Conservation (phyloP, 2,797 vertebrate species). For the Rhinogobio ventralis region DNA sequence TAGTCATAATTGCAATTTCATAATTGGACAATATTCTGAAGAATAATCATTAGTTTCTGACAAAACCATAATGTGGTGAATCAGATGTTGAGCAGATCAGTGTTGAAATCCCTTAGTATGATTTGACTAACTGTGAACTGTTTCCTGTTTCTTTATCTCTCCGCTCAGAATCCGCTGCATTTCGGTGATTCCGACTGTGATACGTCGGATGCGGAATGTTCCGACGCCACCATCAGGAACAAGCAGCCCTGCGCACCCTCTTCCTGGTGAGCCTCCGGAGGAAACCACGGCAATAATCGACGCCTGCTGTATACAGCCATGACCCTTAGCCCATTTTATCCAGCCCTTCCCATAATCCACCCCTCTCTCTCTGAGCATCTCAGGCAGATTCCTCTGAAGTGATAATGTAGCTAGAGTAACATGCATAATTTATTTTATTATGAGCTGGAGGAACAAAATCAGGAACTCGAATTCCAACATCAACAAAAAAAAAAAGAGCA, state of each 20-base stretch:
- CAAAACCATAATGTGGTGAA: background rate
- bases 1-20: background rate
- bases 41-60: background rate
- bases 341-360: slow-evolving; percentile 45
- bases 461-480: slow-evolving; percentile 77
- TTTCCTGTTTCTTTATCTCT: background rate
- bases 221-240: slow-evolving; percentile 95
- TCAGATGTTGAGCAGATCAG: background rate
- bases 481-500: slow-evolving; percentile 44
- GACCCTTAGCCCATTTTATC: slow-evolving; percentile 34
- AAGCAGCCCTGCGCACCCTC: slow-evolving; percentile 91
- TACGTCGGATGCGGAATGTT: slow-evolving; percentile 95
- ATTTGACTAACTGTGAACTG: slow-evolving; percentile 14
- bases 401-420: slow-evolving; percentile 91
- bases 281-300: slow-evolving; percentile 91
- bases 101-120: background rate
- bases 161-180: slow-evolving; percentile 88
- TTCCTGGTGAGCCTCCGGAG: slow-evolving; percentile 88
- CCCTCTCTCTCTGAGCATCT: slow-evolving; percentile 71
- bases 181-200: slow-evolving; percentile 94
- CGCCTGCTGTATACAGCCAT: slow-evolving; percentile 72
- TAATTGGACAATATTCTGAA: background rate
- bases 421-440: slow-evolving; percentile 96
- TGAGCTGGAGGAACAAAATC: slow-evolving; percentile 81
- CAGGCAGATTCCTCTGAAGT: slow-evolving; percentile 96